These are phyloP conservation scores for Cheumatopsyche charites DNA, from an alignment of 1,140 invertebrate genomes.

Conservation along the genomic window DNA sequence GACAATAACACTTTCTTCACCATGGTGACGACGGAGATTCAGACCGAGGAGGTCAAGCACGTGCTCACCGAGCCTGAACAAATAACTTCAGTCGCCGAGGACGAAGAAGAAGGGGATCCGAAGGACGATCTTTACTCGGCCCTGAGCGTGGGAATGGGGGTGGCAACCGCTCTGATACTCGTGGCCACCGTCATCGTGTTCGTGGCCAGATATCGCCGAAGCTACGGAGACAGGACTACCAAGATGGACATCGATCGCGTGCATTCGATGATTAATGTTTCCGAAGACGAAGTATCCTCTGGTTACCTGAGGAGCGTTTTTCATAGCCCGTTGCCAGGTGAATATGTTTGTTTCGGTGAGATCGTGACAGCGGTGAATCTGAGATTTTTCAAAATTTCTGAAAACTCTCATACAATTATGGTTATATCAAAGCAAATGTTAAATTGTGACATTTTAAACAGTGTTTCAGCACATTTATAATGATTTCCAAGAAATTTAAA, in stretches of 20 bases:
- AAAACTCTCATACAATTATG: no score
- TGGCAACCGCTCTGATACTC: slow-evolving; percentile 59
- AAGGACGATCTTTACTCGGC: slow-evolving; percentile 58
- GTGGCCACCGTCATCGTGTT: slow-evolving; percentile 59
- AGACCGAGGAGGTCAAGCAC: slow-evolving; percentile 44
- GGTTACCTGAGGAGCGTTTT: slow-evolving; percentile 62
- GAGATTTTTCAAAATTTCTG: no score
- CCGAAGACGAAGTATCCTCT: slow-evolving; percentile 56
- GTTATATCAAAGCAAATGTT: no score
- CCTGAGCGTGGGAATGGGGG: slow-evolving; percentile 58
- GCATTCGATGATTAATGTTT: slow-evolving; percentile 55
- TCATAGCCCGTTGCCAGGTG: slow-evolving; percentile 64
- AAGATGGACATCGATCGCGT: slow-evolving; percentile 58
- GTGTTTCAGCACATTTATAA: no score
- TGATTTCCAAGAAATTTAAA: no score
- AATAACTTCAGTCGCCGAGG: slow-evolving; percentile 60
- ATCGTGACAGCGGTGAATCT: no score
- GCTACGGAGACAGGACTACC: slow-evolving; percentile 54
- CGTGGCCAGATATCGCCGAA: slow-evolving; percentile 55
- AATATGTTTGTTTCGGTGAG: slow-evolving; percentile 31
- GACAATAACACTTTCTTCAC: slow-evolving; percentile 32
- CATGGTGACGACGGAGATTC: slow-evolving; percentile 37
- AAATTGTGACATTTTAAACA: no score
- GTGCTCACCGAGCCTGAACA: slow-evolving; percentile 63
- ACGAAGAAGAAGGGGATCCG: slow-evolving; percentile 54